Percentiles rank a stretch among this genome's conserved stretches.
Conservation (phyloP, 2,113 vertebrate genomes). For the Lophura nycthemera region DNA sequence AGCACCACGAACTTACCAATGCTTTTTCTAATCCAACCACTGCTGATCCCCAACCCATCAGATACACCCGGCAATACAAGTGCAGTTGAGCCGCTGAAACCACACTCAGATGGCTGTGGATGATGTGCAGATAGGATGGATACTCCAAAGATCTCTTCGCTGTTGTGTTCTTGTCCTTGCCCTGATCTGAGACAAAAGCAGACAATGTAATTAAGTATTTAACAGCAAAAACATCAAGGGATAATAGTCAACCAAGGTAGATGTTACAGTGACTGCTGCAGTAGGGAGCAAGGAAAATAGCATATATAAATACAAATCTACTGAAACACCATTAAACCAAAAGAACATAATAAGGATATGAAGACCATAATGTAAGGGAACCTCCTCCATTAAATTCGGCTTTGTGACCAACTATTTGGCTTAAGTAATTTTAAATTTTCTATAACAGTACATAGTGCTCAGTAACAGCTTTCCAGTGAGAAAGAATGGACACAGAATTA, state of each 20-base stretch:
- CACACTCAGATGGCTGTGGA: not conserved
- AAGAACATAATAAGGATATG: not conserved
- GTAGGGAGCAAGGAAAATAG: accelerated
- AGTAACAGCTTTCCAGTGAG: not conserved
- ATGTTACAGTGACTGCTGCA: not conserved
- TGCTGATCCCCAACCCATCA: not conserved
- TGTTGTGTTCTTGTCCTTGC: not conserved
- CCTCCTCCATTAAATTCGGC: not conserved
- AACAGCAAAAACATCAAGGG: not conserved
- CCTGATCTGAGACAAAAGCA: not conserved
- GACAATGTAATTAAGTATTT: not conserved
- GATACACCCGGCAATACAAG: not conserved
- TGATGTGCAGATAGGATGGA: accelerated
- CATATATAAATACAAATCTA: not conserved
- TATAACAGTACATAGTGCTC: not conserved
- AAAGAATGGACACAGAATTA: not conserved
- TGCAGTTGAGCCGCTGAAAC: not conserved
- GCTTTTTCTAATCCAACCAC: not conserved
- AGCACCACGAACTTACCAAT: not conserved
- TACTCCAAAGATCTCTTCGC: not conserved
- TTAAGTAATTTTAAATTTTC: not conserved
- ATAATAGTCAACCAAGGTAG: not conserved
- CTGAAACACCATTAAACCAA: not conserved
- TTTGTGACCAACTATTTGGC: not conserved
- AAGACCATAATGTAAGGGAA: not conserved